phyloP scores from a whole-genome alignment of 2,113 vertebrate species.

The Melanocharis versteri region DNA sequence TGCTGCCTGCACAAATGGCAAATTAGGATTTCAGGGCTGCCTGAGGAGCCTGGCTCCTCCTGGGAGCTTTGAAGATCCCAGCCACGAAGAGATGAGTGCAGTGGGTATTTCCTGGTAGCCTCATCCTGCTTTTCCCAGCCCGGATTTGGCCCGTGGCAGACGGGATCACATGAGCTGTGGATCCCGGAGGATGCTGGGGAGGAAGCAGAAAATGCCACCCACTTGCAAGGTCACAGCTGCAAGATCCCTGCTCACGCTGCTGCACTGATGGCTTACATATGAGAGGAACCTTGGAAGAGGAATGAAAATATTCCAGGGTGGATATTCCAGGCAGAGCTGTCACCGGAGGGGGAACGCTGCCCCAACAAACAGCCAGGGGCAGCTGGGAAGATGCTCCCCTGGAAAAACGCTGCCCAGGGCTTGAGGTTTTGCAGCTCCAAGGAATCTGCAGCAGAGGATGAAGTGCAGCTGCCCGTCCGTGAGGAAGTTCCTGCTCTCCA shows the following conservation, averaged over 20 bases:
- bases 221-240: constrained; percentile 64
- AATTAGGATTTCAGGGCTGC: neutral
- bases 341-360: rapidly evolving
- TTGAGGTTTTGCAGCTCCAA: neutral
- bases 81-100: neutral
- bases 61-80: neutral
- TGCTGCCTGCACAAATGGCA: neutral
- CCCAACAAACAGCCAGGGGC: neutral
- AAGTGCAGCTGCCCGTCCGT: neutral
- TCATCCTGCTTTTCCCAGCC: neutral
- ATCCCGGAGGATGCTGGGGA: constrained; percentile 30
- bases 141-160: neutral
- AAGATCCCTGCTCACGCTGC: constrained; percentile 14
- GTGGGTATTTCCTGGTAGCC: neutral
- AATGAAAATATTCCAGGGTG: neutral
- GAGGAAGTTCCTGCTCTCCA: neutral
- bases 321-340: neutral
- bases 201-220: constrained; percentile 64
- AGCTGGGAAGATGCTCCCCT: neutral
- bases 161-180: constrained; percentile 10
- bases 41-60: neutral
- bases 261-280: constrained; percentile 47
- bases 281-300: neutral
- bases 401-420: neutral
- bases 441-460: neutral